Percentiles rank a stretch among this genome's conserved stretches.
These are phyloP conservation scores for Bhutanitis thaidina DNA, from an alignment of 2,888 invertebrate genomes.

Conservation along the genomic window DNA sequence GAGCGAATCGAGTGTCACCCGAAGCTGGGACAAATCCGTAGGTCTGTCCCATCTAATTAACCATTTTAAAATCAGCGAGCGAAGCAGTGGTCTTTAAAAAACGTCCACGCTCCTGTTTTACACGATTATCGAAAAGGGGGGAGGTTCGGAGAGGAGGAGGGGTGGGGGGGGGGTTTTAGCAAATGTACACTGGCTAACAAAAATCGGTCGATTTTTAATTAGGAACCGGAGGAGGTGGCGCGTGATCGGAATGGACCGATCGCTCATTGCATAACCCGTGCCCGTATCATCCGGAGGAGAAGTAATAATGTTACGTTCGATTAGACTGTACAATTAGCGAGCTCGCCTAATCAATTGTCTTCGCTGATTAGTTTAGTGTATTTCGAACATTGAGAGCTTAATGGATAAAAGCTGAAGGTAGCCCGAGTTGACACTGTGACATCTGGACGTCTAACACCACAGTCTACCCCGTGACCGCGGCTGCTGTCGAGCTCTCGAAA, in stretches of 20 bases:
- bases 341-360: constrained; percentile 51
- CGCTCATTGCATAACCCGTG: constrained; percentile 52
- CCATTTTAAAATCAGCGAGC: constrained; percentile 37
- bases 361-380: background rate
- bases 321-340: constrained; percentile 67
- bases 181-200: constrained; percentile 64
- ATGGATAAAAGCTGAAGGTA: no score
- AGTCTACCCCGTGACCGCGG: no score
- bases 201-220: constrained; percentile 78
- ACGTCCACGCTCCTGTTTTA: constrained; percentile 36
- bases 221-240: constrained; percentile 52
- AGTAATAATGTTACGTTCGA: constrained; percentile 63
- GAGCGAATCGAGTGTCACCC: constrained; percentile 18
- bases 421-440: no score
- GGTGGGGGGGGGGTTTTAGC: constrained; percentile 33
- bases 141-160: constrained; percentile 22
- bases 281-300: constrained; percentile 51
- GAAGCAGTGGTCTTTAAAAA: constrained; percentile 34
- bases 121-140: constrained; percentile 34
- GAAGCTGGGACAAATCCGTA: constrained; percentile 8
- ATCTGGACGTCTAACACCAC: no score
- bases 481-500: no score
- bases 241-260: constrained; percentile 66
- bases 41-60: constrained; percentile 30
- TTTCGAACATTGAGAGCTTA: no score